Evolutionary conservation across 2,797 vertebrate genomes (phyloP).

Genomic region (Triplophysa bombifrons): DNA sequence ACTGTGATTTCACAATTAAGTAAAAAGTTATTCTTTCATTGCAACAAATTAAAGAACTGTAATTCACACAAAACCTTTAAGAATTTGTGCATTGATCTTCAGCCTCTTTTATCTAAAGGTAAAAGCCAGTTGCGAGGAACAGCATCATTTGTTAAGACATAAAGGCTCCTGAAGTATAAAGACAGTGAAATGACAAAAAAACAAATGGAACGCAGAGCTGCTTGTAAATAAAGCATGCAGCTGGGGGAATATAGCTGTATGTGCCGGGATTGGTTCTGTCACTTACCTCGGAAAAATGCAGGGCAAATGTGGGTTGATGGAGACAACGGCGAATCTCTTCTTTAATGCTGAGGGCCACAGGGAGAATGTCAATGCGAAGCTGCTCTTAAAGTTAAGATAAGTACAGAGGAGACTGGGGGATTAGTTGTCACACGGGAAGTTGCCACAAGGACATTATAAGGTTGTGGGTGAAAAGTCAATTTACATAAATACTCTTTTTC

Average conservation of each 20-base stretch:
- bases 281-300: constrained; percentile 77
- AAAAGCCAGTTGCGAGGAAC: constrained; percentile 19
- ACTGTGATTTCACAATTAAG: background rate
- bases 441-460: too few species aligned
- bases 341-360: background rate
- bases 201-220: constrained; percentile 72
- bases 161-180: constrained; percentile 20
- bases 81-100: background rate
- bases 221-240: constrained; percentile 74
- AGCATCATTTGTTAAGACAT: constrained; percentile 24
- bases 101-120: background rate
- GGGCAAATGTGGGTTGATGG: constrained; percentile 59
- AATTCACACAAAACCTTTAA: background rate
- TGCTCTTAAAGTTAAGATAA: background rate
- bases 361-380: background rate
- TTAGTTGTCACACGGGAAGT: background rate
- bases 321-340: constrained; percentile 20
- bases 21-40: too few species aligned
- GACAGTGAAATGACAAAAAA: constrained; percentile 63
- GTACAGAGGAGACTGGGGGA: background rate
- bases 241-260: constrained; percentile 65
- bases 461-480: too few species aligned
- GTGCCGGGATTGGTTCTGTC: constrained; percentile 78
- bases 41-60: background rate
- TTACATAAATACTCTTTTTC: too few species aligned